Conservation (phyloP, 2,113 vertebrate genomes). For the Thermophis baileyi region DNA sequence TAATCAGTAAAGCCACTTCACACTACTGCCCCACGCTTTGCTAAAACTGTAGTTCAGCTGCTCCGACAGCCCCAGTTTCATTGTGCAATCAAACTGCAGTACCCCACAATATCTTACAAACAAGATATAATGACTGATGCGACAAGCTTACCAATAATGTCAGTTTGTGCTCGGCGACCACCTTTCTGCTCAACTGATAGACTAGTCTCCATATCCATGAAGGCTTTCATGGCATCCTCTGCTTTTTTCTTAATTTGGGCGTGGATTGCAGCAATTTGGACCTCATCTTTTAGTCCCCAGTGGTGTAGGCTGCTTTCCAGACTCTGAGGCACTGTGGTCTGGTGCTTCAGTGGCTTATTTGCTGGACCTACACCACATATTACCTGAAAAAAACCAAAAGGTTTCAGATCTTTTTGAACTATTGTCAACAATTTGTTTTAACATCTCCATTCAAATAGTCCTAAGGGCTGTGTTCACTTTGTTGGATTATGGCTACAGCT, state of each 20-base stretch:
- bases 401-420: neutral
- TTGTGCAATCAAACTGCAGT: neutral
- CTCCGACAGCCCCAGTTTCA: neutral
- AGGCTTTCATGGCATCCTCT: slow-evolving; percentile 57
- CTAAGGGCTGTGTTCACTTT: neutral
- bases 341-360: slow-evolving; percentile 61
- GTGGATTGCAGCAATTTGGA: slow-evolving; percentile 46
- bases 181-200: slow-evolving; percentile 63
- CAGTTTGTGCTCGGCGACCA: slow-evolving; percentile 59
- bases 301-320: slow-evolving; percentile 62
- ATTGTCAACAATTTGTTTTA: neutral
- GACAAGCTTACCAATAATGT: slow-evolving; percentile 64
- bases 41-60: neutral
- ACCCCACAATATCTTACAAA: neutral
- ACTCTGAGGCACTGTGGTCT: slow-evolving; percentile 57
- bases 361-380: slow-evolving; percentile 65
- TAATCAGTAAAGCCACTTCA: neutral
- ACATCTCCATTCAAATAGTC: too few species aligned
- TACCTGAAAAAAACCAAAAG: slow-evolving; percentile 51
- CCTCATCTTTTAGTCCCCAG: slow-evolving; percentile 57
- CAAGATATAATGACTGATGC: neutral
- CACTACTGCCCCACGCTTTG: neutral
- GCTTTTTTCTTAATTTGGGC: slow-evolving; percentile 57
- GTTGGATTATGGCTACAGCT: neutral
- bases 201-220: slow-evolving; percentile 63